These are phyloP conservation scores for Diogma glabrata DNA, from an alignment of 2,888 invertebrate species.

Conservation along the genomic window DNA sequence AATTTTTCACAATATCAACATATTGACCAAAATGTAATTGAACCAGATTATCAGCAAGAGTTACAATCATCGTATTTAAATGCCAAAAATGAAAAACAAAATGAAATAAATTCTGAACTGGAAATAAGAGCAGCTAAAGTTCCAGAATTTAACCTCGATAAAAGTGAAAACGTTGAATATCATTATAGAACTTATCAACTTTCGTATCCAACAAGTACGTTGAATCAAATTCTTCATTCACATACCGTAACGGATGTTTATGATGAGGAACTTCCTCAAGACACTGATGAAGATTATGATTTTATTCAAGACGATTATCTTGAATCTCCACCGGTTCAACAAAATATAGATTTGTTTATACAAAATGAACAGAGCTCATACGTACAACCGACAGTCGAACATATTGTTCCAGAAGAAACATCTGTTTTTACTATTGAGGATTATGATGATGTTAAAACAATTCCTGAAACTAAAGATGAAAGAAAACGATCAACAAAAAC, in stretches of 20 bases:
- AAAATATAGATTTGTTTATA: conserved; percentile 16
- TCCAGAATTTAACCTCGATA: too few species aligned
- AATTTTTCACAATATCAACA: too few species aligned
- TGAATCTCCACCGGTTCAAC: conserved; percentile 1
- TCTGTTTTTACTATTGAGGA: not conserved
- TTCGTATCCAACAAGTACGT: conserved; percentile 1
- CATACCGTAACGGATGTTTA: too few species aligned
- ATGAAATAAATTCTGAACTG: too few species aligned
- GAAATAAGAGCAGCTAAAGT: not conserved
- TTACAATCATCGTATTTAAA: conserved; percentile 14
- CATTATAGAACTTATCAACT: too few species aligned
- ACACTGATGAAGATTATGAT: conserved; percentile 3
- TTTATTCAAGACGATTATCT: conserved; percentile 8
- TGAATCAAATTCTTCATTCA: conserved; percentile 1
- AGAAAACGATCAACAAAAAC: conserved; percentile 1
- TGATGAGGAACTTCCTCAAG: conserved; percentile 2
- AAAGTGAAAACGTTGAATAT: not conserved
- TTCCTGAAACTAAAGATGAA: not conserved
- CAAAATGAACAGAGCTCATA: conserved; percentile 15
- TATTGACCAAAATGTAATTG: too few species aligned
- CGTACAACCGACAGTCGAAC: conserved; percentile 15
- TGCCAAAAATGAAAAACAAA: not conserved
- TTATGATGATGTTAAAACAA: not conserved
- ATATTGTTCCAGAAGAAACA: not conserved
- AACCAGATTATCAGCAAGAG: conserved; percentile 16